Evolutionary conservation across 2,888 invertebrate genomes (phyloP).

Genomic region (Apamea anceps): DNA sequence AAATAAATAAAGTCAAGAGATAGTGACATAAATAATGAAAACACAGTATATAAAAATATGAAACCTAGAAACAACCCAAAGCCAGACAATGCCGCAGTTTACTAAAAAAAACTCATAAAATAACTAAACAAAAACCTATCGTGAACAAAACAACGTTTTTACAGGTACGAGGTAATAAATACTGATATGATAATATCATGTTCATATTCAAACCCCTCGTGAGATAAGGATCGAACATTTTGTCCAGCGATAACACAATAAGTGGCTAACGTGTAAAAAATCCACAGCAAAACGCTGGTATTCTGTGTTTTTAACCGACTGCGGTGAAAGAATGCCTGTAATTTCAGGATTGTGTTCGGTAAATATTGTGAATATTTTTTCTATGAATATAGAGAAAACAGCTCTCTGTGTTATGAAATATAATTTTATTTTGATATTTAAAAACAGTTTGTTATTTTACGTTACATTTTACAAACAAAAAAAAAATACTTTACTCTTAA

Average conservation of each 20-base stretch:
- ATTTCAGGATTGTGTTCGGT: slow-evolving; percentile 53
- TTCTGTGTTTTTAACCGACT: slow-evolving; percentile 61
- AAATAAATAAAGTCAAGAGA: neutral
- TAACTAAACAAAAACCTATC: slow-evolving; percentile 6
- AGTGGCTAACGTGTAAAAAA: slow-evolving; percentile 72
- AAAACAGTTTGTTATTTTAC: neutral
- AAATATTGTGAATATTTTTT: slow-evolving; percentile 35
- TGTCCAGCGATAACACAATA: slow-evolving; percentile 69
- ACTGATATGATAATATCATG: slow-evolving; percentile 66
- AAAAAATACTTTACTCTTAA: neutral
- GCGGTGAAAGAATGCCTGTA: slow-evolving; percentile 51
- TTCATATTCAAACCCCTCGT: slow-evolving; percentile 61
- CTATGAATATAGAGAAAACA: neutral
- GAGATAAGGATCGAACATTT: slow-evolving; percentile 68
- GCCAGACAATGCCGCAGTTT: slow-evolving; percentile 23
- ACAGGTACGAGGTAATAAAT: slow-evolving; percentile 60
- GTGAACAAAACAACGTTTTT: slow-evolving; percentile 45
- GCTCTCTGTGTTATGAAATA: neutral
- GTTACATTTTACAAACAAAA: neutral
- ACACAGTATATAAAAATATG: neutral
- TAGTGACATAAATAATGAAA: neutral
- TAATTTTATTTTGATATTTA: neutral
- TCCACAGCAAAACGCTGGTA: slow-evolving; percentile 63
- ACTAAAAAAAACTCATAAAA: neutral
- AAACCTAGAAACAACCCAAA: neutral